phyloP scores from a whole-genome alignment of 2,888 invertebrate species.

The Argyresthia albistria region DNA sequence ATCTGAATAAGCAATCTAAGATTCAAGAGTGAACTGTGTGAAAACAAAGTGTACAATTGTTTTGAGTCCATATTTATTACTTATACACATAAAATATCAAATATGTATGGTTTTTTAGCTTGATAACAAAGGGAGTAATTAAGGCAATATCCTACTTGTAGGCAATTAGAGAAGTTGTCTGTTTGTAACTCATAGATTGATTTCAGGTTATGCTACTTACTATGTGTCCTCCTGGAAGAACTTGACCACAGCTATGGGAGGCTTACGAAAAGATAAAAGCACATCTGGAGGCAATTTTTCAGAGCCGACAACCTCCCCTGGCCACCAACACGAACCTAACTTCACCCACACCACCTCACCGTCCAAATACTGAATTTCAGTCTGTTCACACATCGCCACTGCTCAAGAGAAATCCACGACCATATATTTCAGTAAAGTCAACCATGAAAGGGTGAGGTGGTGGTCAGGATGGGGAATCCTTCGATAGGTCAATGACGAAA shows the following conservation, averaged over 20 bases:
- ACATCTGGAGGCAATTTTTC: constrained; percentile 79
- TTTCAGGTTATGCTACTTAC: constrained; percentile 70
- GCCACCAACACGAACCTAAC: constrained; percentile 88
- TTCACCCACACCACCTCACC: constrained; percentile 92
- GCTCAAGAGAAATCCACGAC: constrained; percentile 42
- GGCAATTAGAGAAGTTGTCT: too few relatives aligned
- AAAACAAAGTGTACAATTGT: too few relatives aligned
- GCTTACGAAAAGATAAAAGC: constrained; percentile 75
- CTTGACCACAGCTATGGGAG: constrained; percentile 85
- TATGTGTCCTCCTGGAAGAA: constrained; percentile 88
- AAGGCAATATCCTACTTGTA: too few relatives aligned
- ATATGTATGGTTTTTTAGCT: too few relatives aligned
- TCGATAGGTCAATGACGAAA: neutral
- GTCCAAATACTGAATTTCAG: constrained; percentile 76
- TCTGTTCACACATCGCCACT: constrained; percentile 79
- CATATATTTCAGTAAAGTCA: constrained; percentile 49
- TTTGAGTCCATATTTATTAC: too few relatives aligned
- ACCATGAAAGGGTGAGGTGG: constrained; percentile 40
- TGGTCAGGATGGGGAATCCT: constrained; percentile 21
- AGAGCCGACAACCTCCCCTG: constrained; percentile 80
- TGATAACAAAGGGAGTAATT: too few relatives aligned
- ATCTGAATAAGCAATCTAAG: too few relatives aligned
- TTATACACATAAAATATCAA: too few relatives aligned
- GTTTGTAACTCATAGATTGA: too few relatives aligned
- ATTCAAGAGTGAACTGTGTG: too few relatives aligned